Conservation (phyloP, 2,797 vertebrate genomes). For the Discoglossus pictus region DNA sequence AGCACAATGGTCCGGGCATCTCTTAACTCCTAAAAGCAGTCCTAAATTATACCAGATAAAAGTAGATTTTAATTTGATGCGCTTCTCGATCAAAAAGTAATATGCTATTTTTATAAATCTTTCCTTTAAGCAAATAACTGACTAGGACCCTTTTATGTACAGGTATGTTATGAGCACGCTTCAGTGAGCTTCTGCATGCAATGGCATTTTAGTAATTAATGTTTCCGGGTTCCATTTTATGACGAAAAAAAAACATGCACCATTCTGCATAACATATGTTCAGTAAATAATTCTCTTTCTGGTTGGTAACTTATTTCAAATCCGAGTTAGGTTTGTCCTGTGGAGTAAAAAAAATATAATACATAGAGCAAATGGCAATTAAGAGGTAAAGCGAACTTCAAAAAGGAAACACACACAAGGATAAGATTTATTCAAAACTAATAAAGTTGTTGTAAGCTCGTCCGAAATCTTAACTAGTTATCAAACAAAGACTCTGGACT, state of each 20-base stretch:
- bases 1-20: neutral
- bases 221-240: slow-evolving; percentile 43
- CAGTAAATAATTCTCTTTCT: slow-evolving; percentile 31
- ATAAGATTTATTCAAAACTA: no score
- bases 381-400: no score
- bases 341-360: no score
- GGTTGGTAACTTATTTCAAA: slow-evolving; percentile 9
- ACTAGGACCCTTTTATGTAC: slow-evolving; percentile 49
- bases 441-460: no score
- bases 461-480: no score
- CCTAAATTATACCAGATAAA: slow-evolving; percentile 13
- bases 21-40: neutral
- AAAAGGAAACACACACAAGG: no score
- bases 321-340: no score
- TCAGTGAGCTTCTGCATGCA: slow-evolving; percentile 35
- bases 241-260: slow-evolving; percentile 41
- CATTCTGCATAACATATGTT: neutral
- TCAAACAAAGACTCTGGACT: no score
- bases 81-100: slow-evolving; percentile 15
- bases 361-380: no score
- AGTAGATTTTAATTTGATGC: slow-evolving; percentile 25
- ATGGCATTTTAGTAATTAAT: slow-evolving; percentile 52
- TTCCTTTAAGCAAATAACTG: slow-evolving; percentile 42
- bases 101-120: slow-evolving; percentile 19
- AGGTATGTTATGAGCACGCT: slow-evolving; percentile 37